Evolutionary conservation across 2,113 vertebrate genomes (phyloP), one percentile per base, ranked within the genome.

Genomic region (Zapornia atra): DNA sequence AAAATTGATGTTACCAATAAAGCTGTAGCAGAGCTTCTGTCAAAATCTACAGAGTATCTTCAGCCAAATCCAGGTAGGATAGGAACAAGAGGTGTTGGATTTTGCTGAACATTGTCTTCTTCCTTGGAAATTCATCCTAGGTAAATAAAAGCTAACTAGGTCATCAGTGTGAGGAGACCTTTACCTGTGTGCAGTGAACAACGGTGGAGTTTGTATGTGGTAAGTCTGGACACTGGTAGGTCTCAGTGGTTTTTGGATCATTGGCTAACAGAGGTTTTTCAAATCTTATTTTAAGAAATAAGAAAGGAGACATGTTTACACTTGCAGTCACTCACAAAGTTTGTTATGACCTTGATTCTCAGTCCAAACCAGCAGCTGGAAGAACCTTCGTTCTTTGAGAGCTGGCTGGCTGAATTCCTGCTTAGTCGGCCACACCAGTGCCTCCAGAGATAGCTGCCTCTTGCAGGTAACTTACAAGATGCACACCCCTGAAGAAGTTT

Each of bases 1-100:
- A 99, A 99, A 99, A 99, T 99, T 71, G 99, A 99, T n/a, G 86
- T 99, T 91, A 99, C 99, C 93, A 99, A 98, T 98, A 99, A 99
- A 98, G 99, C 98, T 9, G 98, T 99, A 88, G 98, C 98, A 3
- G 99, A 99, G 63, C 98, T 99, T 63, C 96, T 99, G 60, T 98
- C 98, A 56, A 99, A 98, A 98, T 98, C 99, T 82, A 99, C 99
- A 1, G 99, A 99, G 72, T 99, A 99, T 95, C 98, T 99, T 59
- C 99, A 99, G 95, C 99, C 99, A 31, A 99, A 99, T 98, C 99
- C 99, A 98, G 99, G 99, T 99, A 98, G 96, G 80, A 56, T 70
- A 38, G 34, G 53, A 90, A 16, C 33, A 88, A 9, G 10, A 53
- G 31, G 28, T 72, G 12, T 10, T 90, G 59, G 31, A 34, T 77